Base-by-base conservation (phyloP, 64 coral and sea anemone species). In the Dendrophyllia cribrosa region DNA sequence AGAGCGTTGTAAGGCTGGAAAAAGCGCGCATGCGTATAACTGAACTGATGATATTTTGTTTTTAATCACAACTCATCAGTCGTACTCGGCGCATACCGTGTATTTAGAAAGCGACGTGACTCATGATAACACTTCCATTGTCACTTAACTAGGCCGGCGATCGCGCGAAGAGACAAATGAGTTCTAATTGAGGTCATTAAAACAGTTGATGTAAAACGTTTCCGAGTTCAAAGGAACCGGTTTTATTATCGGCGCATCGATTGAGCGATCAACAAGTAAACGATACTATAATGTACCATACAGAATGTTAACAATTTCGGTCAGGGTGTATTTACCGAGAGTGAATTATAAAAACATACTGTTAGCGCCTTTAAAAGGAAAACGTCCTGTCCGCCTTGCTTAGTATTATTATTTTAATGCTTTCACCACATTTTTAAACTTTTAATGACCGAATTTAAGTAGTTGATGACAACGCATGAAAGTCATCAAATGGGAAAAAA, bases 291-390 rank as follows among this genome's bases (percentile, higher is more conserved):
- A 80, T 44, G 14, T 10, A 9, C 43, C 58, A 11, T 50, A 12
- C 43, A 11, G 80, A 84, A 84, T 84, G 65, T 50, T 23, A 67
- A 66, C 63, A 9, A 84, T 67, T 62, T 6, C 47, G n/a, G 44
- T 19, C 62, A 20, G 8, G 45, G 64, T 65, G 12, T 92, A 53
- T 86, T 76, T 92, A 68, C 81, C 17, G 82, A 65, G 17, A 82
- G 76, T 53, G 59, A 64, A 92, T 70, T 78, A 55, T 87, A 74
- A 82, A 88, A 88, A 88, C 92, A 93, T 80, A 58, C 72, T 88
- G 51, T 88, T 87, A 84, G 61, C 80, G 80, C 61, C 61, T 34
- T 17, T 59, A 34, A 59, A 79, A 64, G 58, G 25, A 65, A 43
- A 60, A 82, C 43, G 65, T 19, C 21, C 7, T 79, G 15, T 60